Evolutionary conservation across 2,888 invertebrate species (phyloP), one percentile per base, ranked within the genome.

Genomic region (Autographa gamma): DNA sequence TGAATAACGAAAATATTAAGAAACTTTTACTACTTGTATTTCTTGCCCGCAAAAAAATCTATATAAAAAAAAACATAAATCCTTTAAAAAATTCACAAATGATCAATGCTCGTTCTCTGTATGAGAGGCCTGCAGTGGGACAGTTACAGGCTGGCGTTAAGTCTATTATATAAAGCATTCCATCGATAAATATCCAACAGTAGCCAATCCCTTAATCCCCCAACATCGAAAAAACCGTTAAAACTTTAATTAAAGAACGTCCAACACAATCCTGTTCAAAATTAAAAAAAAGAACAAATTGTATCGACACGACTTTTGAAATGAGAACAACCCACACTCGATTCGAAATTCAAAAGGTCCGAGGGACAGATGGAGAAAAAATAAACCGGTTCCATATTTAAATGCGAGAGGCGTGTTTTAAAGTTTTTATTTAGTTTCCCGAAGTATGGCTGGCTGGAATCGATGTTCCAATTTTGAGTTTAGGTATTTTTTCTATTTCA

Each of bases 281-380:
- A 58, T 56, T 48, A 41, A 67, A 58, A 69, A 63, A 81, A 84
- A 74, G 73, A 77, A 83, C 75, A 79, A 81, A 80, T 85, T 83
- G 76, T 70, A 82, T 78, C 81, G 83, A 84, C 85, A 85, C 85
- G 84, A 86, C 88, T 85, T 88, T 90, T 84, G 82, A 89, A 92
- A 89, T 87, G 87, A 90, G 90, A 88, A 87, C 91, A 85, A 86
- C 91, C 91, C 91, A 91, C 92, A 90, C 90, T 88, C 82, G 77
- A 63, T 86, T 84, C 83, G 79, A 84, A 84, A 88, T 87, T 88
- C 83, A 88, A 90, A 89, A 88, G 90, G 87, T 83, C 65, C 83
- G 85, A 83, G 84, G 79, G 80, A 69, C 77, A 58, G 77, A 60
- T 63, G 73, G 54, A 41, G 74, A 73, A 71, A 60, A 69, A 74